Conservation (phyloP, 2,113 vertebrate species). For the Oncorhynchus tshawytscha region DNA sequence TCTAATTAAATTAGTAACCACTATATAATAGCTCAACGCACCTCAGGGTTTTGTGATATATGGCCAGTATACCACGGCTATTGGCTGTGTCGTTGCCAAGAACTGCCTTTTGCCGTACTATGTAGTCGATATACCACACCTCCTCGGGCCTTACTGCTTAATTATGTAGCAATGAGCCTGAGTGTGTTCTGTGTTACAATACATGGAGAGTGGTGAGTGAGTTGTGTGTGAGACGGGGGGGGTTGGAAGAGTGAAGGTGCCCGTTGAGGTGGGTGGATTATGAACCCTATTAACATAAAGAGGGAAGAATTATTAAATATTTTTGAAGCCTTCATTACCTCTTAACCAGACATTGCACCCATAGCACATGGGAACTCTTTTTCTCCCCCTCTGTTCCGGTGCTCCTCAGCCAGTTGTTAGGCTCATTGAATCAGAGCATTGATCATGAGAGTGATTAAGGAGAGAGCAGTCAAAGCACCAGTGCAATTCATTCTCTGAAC, state of each 20-base stretch:
- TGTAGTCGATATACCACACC: too few relatives aligned
- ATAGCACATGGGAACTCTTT: neutral
- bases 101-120: too few relatives aligned
- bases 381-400: neutral
- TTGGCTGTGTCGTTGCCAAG: too few relatives aligned
- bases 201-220: neutral
- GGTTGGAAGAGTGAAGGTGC: slow-evolving; percentile 8
- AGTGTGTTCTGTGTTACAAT: neutral
- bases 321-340: slow-evolving; percentile 31
- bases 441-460: slow-evolving; percentile 12
- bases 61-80: too few relatives aligned
- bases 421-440: slow-evolving; percentile 1
- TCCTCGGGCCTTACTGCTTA: too few relatives aligned
- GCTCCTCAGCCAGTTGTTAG: slow-evolving; percentile 1
- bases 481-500: neutral
- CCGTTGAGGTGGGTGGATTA: slow-evolving; percentile 21
- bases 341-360: slow-evolving; percentile 8
- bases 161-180: neutral
- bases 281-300: slow-evolving; percentile 31
- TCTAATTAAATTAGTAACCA: too few relatives aligned
- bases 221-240: neutral
- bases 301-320: slow-evolving; percentile 26
- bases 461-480: slow-evolving; percentile 1
- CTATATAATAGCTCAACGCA: too few relatives aligned
- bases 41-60: too few relatives aligned